These are phyloP conservation scores for Bufo bufo DNA, from an alignment of 2,113 vertebrate genomes.

Conservation along the genomic window DNA sequence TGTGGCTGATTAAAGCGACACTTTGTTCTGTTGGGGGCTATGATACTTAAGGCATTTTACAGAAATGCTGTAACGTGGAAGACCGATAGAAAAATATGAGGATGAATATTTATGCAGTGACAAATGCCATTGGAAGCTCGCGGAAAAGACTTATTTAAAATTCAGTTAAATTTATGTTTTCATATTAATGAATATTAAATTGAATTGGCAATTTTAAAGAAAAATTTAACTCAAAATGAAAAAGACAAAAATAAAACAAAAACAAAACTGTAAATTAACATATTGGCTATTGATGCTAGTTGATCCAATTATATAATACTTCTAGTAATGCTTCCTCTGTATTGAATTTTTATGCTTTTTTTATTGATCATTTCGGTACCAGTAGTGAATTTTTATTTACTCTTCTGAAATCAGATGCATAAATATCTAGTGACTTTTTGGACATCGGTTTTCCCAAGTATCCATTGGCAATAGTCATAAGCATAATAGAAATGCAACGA, in stretches of 20 bases:
- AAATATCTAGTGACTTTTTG: neutral
- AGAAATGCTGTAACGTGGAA: slow-evolving; percentile 49
- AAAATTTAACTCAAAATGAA: neutral
- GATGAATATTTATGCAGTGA: slow-evolving; percentile 25
- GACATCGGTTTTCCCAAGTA: neutral
- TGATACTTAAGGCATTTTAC: neutral
- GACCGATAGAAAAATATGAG: neutral
- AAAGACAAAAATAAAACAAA: neutral
- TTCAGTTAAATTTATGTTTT: neutral
- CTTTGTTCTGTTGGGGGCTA: neutral
- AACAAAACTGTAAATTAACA: no score
- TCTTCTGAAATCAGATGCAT: no score
- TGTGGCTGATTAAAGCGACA: neutral
- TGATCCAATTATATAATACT: neutral
- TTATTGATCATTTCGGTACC: neutral
- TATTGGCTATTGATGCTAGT: neutral
- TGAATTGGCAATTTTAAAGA: neutral
- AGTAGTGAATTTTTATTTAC: neutral
- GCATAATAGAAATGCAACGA: neutral
- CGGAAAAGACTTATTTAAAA: neutral
- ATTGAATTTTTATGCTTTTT: neutral
- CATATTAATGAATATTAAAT: neutral
- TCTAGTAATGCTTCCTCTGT: neutral
- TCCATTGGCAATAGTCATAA: slow-evolving; percentile 35
- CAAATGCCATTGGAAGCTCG: slow-evolving; percentile 39